Percentiles rank a stretch among this genome's conserved stretches.
Conservation (phyloP, 2,797 vertebrate genomes). For the Sebastes trivittatus region DNA sequence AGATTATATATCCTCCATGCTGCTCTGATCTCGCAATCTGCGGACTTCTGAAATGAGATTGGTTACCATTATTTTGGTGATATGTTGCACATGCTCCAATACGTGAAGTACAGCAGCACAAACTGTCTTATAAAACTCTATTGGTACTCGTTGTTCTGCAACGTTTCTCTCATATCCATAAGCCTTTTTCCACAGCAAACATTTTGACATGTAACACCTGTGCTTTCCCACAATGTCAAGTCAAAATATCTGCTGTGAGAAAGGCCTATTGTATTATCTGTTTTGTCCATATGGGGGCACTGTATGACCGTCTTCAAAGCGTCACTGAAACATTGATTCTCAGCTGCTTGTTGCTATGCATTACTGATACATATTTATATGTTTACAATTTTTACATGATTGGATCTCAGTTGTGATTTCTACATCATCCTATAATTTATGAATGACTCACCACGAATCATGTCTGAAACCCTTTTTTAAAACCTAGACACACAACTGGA, state of each 20-base stretch:
- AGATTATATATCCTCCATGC: conserved; percentile 82
- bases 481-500: not conserved
- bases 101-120: not conserved
- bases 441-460: not conserved
- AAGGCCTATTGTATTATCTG: not conserved
- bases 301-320: not conserved
- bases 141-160: not conserved
- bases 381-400: not conserved
- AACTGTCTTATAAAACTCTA: not conserved
- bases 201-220: not conserved
- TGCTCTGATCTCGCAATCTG: conserved; percentile 39
- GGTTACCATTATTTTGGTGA: not conserved
- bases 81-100: not conserved
- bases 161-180: not conserved
- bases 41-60: not conserved
- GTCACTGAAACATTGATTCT: not conserved
- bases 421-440: not conserved
- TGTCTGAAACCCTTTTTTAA: not conserved
- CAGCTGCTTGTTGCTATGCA: not conserved
- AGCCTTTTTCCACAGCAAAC: no score
- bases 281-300: conserved; percentile 43
- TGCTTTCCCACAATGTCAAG: not conserved
- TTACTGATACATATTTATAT: not conserved
- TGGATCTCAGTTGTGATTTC: not conserved
- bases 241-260: not conserved